phyloP scores from a whole-genome alignment of 2,797 vertebrate species.

The Hyperoplus lanceolatus region DNA sequence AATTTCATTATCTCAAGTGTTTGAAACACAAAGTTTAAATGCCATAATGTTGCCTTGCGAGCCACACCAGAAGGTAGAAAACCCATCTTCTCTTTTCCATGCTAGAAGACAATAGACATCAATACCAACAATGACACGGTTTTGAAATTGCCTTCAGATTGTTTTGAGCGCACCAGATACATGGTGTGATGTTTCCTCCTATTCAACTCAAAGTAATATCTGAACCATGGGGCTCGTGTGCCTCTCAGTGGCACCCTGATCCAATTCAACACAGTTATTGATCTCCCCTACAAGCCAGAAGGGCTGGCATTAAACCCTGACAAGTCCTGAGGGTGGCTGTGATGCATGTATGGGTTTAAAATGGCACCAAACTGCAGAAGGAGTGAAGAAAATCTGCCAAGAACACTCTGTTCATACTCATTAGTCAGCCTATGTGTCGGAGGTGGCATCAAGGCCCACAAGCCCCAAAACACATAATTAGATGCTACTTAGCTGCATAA shows the following conservation, averaged over 20 bases:
- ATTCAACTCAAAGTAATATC: conserved; percentile 52
- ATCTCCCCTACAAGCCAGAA: conserved; percentile 66
- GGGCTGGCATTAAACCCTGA: conserved; percentile 61
- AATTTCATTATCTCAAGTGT: conserved; percentile 1
- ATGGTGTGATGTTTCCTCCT: conserved; percentile 25
- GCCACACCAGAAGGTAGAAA: conserved; percentile 6
- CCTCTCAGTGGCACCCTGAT: conserved; percentile 56
- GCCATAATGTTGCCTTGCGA: not conserved
- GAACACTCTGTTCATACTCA: conserved; percentile 74
- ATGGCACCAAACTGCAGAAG: conserved; percentile 78
- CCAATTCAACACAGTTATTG: conserved; percentile 66
- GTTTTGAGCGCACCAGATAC: conserved; percentile 21
- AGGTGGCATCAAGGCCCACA: conserved; percentile 53
- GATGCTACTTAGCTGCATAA: conserved; percentile 52
- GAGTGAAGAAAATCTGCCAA: conserved; percentile 73
- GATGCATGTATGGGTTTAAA: conserved; percentile 78
- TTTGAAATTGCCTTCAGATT: conserved; percentile 43
- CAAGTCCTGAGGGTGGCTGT: conserved; percentile 66
- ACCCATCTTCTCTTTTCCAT: not conserved
- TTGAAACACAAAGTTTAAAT: conserved; percentile 6
- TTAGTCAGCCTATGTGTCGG: conserved; percentile 76
- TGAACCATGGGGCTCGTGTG: conserved; percentile 30
- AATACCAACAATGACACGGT: not conserved
- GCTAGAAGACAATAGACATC: conserved; percentile 4
- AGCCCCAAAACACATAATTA: conserved; percentile 67